Base-by-base conservation (phyloP, 2,113 vertebrate genomes). In the Thamnaconus septentrionalis region DNA sequence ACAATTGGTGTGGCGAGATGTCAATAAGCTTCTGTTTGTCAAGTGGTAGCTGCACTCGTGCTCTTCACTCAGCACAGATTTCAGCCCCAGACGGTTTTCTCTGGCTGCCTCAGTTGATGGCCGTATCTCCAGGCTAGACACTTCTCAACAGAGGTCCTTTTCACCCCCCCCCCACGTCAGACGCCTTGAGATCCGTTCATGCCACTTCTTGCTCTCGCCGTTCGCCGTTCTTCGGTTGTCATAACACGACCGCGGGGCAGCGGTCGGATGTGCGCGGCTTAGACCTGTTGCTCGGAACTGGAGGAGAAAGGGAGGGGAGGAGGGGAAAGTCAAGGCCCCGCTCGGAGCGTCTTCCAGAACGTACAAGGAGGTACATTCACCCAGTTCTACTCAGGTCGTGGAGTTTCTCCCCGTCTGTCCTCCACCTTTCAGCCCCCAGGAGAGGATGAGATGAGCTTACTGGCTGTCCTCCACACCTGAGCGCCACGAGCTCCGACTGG, bases 171-270 rank as follows among this genome's bases (percentile, higher is more conserved):
- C 71, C 80, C 79, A 81, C 80, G 83, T 88, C 87, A 89, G 75
- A 79, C 76, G 74, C 71, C 81, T 65, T 75, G 71, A 85, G 78
- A 78, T 79, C 74, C 75, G 74, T 90, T 93, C 92, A 90, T 89
- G 91, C 89, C 82, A 86, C 85, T 90, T 92, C 91, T 91, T 91
- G 90, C 91, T 89, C 83, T 75, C 12, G 50, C 82, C 69, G 71
- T 73, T 88, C 80, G 78, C 78, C 76, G 55, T 91, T 83, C 18
- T 89, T 83, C 8, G 48, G 81, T 87, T 92, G 90, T 91, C 89
- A 92, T 87, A 90, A 92, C 86, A 92, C 72, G 66, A 80, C 88
- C 85, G 56, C 66, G n/a, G 86, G 90, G 58, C 80, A 87, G 66
- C 8, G 52, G 45, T 62, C 73, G 65, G 76, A 82, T 81, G 76